Percentiles rank a stretch among this genome's conserved stretches.
phyloP scores from a whole-genome alignment of 2,888 invertebrate genomes.

The Epistrophe grossulariae region DNA sequence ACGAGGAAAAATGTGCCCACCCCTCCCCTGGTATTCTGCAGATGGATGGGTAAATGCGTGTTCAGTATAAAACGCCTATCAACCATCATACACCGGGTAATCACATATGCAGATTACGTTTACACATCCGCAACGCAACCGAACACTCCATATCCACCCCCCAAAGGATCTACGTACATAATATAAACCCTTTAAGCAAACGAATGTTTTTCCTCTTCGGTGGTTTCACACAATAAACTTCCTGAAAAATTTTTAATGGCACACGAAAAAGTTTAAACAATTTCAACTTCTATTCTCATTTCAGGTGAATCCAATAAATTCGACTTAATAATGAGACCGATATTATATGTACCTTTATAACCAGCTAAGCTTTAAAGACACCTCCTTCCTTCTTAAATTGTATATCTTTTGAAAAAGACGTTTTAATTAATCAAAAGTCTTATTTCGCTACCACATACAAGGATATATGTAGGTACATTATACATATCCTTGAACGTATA shows the following conservation, averaged over 20 bases:
- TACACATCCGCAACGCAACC: conserved; percentile 40
- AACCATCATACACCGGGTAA: conserved; percentile 63
- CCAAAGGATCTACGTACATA: conserved; percentile 8
- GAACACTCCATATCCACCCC: conserved; percentile 11
- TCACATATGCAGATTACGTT: conserved; percentile 75
- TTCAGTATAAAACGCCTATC: conserved; percentile 43
- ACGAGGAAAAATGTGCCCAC: conserved; percentile 44
- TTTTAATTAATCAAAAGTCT: conserved; percentile 73
- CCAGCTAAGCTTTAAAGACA: conserved; percentile 28
- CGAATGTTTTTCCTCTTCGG: conserved; percentile 74
- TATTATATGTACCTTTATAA: too few species aligned
- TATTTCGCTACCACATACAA: conserved; percentile 50
- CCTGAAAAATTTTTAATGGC: conserved; percentile 13
- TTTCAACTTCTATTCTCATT: conserved; percentile 50
- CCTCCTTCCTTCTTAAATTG: conserved; percentile 40
- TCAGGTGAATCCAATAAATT: conserved; percentile 75
- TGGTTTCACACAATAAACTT: conserved; percentile 68
- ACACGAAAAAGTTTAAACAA: conserved; percentile 27
- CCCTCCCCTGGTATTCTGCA: not conserved
- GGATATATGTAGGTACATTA: not conserved
- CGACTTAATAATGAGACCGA: conserved; percentile 64
- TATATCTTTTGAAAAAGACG: conserved; percentile 53
- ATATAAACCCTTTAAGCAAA: conserved; percentile 62
- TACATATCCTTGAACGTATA: conserved; percentile 54
- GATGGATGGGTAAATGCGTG: conserved; percentile 29